Evolutionary conservation across 2,797 vertebrate species (phyloP), one percentile per base, ranked within the genome.

Genomic region (Merluccius polli): DNA sequence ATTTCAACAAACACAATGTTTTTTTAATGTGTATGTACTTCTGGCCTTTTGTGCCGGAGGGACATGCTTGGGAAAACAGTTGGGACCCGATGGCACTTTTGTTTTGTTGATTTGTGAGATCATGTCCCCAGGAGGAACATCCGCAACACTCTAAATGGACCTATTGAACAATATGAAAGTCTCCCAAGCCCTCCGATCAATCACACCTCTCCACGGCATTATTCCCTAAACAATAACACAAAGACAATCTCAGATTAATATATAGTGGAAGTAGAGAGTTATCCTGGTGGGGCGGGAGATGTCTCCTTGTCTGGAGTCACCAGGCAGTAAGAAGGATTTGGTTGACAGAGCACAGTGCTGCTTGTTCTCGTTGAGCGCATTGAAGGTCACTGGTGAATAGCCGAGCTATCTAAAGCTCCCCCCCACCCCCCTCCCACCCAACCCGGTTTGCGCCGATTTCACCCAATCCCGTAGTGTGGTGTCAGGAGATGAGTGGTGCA

Each of bases 221-320:
- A 89, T 89, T 93, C 89, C 90, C 90, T 81, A 75, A 90, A 93
- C 89, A 92, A 93, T 90, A 90, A 87, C 36, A 67, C 31, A 74
- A 89, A 85, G 81, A 91, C 86, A 89, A 89, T 91, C 91, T 90
- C 87, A 93, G 89, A 93, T 91, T 91, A 89, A 94, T 93, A 90
- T 87, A 87, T 87, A 88, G 91, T 83, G 59, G 59, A 65, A 27
- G 59, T 13, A 12, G 59, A 65, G 59, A 12, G 59, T 65, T 65
- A 65, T 65, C 11, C 59, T 27, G 59, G 2, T 8, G 86, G 89
- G 82, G 79, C 85, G 44, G 73, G 72, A 80, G 85, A 91, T 79
- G 63, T 72, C 77, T 86, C 84, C 88, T 91, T 91, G 82, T 93
- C 78, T 87, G 86, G 36, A 92, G 71, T 87, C 87, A 84, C 78